Percentiles rank a stretch among this genome's conserved stretches.
Conservation (phyloP, 2,888 invertebrate species). For the Mantis religiosa region DNA sequence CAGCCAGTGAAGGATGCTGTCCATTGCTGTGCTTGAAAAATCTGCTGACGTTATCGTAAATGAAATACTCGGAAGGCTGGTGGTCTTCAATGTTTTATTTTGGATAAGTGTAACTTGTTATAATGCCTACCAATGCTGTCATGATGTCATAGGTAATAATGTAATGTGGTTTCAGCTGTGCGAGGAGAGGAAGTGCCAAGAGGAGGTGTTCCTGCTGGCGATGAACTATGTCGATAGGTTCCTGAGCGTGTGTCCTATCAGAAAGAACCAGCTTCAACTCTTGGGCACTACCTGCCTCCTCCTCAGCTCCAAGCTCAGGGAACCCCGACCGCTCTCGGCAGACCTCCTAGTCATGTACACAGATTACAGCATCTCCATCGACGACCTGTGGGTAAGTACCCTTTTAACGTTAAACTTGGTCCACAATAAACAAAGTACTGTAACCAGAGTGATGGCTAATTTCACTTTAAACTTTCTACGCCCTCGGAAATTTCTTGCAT, state of each 20-base stretch:
- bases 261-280: slow-evolving; percentile 84
- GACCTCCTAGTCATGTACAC: slow-evolving; percentile 87
- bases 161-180: slow-evolving; percentile 66
- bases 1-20: too few relatives aligned
- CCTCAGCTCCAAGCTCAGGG: slow-evolving; percentile 88
- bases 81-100: too few relatives aligned
- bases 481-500: neutral
- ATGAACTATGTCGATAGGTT: slow-evolving; percentile 93
- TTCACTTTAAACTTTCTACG: too few relatives aligned
- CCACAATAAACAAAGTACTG: neutral
- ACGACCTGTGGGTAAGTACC: slow-evolving; percentile 82
- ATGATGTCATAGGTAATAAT: too few relatives aligned
- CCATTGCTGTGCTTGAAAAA: too few relatives aligned
- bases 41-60: too few relatives aligned
- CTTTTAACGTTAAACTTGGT: neutral
- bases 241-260: slow-evolving; percentile 76
- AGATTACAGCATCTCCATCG: slow-evolving; percentile 83
- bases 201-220: slow-evolving; percentile 89
- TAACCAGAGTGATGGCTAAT: neutral
- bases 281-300: slow-evolving; percentile 89
- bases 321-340: slow-evolving; percentile 75
- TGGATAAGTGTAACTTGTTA: too few relatives aligned
- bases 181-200: slow-evolving; percentile 88
- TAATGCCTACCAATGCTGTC: too few relatives aligned
- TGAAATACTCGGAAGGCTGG: too few relatives aligned